Conservation (phyloP, 2,113 vertebrate species). For the Caretta caretta region DNA sequence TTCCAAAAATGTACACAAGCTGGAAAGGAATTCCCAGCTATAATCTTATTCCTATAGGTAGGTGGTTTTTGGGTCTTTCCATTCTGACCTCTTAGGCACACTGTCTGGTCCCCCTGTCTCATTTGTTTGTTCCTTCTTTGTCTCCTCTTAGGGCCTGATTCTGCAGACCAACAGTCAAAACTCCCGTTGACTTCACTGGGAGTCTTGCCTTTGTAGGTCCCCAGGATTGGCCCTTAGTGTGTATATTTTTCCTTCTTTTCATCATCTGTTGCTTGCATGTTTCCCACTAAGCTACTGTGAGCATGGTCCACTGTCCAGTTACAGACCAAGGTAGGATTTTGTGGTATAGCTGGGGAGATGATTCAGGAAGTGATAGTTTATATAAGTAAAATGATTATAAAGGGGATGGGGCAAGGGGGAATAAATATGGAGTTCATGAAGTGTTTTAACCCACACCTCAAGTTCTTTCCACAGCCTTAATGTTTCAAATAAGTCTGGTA, state of each 20-base stretch:
- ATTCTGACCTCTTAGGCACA: background rate
- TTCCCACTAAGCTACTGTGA: background rate
- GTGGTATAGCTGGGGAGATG: background rate
- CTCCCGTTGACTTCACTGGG: background rate
- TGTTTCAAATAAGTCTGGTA: background rate
- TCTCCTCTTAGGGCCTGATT: accelerated
- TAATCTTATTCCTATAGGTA: background rate
- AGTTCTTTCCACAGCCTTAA: background rate
- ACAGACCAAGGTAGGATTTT: background rate
- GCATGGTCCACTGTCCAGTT: background rate
- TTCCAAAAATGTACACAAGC: background rate
- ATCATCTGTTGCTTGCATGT: background rate
- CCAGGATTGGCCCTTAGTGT: background rate
- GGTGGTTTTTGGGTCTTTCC: background rate
- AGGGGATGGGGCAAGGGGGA: background rate
- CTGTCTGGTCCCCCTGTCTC: background rate
- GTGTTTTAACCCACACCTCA: background rate
- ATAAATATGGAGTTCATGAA: background rate
- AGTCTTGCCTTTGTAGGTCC: background rate
- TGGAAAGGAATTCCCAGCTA: background rate
- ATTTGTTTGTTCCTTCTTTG: background rate
- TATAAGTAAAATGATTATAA: background rate
- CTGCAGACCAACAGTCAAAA: background rate
- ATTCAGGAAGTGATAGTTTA: background rate
- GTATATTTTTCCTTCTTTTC: background rate